phyloP scores from a whole-genome alignment of 2,797 vertebrate species.

The Micropoecilia bifurca region DNA sequence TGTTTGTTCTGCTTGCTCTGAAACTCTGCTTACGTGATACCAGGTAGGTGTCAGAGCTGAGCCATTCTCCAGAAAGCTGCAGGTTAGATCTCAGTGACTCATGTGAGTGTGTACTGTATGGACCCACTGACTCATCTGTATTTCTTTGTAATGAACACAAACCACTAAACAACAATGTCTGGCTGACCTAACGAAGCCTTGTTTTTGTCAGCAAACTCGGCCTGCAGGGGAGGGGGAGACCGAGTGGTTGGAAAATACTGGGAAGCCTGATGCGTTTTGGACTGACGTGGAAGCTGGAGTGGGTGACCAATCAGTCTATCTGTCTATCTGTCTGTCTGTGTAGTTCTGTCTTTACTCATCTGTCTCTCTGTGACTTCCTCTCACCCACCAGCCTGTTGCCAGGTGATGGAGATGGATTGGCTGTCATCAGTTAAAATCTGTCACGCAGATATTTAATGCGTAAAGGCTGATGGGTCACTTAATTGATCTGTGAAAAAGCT shows the following conservation, averaged over 20 bases:
- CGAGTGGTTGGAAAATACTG: constrained; percentile 60
- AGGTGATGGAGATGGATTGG: constrained; percentile 14
- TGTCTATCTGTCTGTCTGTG: constrained; percentile 37
- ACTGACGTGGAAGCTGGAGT: constrained; percentile 49
- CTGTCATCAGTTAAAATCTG: constrained; percentile 28
- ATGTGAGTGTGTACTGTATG: constrained; percentile 13
- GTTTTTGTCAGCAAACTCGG: constrained; percentile 18
- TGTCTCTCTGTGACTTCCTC: constrained; percentile 21
- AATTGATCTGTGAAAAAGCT: constrained; percentile 35
- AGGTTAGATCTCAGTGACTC: constrained; percentile 46
- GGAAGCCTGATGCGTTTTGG: constrained; percentile 40
- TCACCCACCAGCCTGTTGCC: background rate
- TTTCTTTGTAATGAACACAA: constrained; percentile 29
- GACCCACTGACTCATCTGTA: constrained; percentile 57
- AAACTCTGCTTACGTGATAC: constrained; percentile 38
- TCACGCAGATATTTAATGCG: constrained; percentile 14
- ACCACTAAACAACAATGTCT: constrained; percentile 24
- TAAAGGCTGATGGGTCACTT: constrained; percentile 17
- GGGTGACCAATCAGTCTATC: constrained; percentile 23
- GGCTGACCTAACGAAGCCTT: constrained; percentile 35
- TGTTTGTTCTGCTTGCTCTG: constrained; percentile 21
- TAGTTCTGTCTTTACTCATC: constrained; percentile 46
- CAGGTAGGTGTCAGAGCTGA: constrained; percentile 25
- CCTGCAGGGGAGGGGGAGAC: constrained; percentile 4
- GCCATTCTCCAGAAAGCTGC: constrained; percentile 28